phyloP scores from a whole-genome alignment of 2,888 invertebrate species.

The Ptychoptera albimana region DNA sequence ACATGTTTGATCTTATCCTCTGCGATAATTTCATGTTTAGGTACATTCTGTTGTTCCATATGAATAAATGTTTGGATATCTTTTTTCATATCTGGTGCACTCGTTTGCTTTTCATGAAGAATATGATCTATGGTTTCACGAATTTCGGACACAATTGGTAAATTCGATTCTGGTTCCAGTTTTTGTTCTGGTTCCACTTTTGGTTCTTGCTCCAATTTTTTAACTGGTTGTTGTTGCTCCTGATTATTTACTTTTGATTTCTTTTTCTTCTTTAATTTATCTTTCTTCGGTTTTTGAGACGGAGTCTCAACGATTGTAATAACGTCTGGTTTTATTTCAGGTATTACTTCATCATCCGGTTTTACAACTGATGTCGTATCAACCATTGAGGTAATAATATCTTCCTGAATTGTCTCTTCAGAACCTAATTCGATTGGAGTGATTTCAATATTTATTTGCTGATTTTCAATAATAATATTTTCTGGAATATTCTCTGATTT shows the following conservation, averaged over 20 bases:
- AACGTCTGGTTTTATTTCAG: not conserved
- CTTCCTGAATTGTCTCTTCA: not conserved
- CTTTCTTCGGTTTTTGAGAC: not conserved
- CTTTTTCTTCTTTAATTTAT: not conserved
- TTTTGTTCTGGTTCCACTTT: too few species aligned
- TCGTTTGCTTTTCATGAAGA: too few species aligned
- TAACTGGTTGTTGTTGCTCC: too few species aligned
- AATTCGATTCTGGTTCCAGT: too few species aligned
- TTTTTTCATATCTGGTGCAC: too few species aligned
- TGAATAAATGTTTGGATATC: too few species aligned
- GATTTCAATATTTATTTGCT: not conserved
- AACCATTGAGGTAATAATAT: not conserved
- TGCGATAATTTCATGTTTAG: too few species aligned
- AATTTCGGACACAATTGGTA: too few species aligned
- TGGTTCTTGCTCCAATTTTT: too few species aligned
- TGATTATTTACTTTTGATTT: not conserved
- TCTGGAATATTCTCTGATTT: not conserved
- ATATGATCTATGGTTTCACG: too few species aligned
- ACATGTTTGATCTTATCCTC: too few species aligned
- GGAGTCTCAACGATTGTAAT: conserved; percentile 5
- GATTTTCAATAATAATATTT: not conserved
- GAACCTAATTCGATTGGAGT: not conserved
- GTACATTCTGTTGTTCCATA: too few species aligned
- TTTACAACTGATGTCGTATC: not conserved
- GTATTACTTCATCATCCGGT: not conserved